These are phyloP conservation scores for Notodonta ziczac DNA, from an alignment of 2,888 invertebrate species.

Conservation along the genomic window DNA sequence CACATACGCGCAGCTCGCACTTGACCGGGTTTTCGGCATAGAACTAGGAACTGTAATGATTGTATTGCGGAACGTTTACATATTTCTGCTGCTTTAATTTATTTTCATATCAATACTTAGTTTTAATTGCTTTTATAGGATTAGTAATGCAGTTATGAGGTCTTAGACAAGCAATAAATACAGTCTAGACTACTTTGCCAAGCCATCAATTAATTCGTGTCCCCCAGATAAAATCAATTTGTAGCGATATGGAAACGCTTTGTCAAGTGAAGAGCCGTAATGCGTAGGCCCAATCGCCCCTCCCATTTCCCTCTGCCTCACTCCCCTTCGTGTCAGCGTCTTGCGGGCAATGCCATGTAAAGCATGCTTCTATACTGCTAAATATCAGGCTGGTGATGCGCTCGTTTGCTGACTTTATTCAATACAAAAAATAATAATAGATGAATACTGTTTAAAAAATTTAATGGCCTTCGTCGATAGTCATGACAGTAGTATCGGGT, in stretches of 20 bases:
- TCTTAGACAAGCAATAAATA: constrained; percentile 11
- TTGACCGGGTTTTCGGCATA: background rate
- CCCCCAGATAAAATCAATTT: background rate
- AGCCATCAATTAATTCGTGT: constrained; percentile 6
- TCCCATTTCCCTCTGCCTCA: no score
- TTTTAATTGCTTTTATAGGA: no score
- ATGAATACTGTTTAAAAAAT: background rate
- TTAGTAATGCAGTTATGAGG: background rate
- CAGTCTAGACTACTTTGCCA: constrained; percentile 5
- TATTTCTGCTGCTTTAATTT: no score
- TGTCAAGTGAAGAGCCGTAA: no score
- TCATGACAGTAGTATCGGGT: constrained; percentile 36
- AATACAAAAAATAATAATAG: no score
- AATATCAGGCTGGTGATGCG: no score
- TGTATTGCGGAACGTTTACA: background rate
- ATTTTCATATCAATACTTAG: background rate
- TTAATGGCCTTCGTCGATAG: constrained; percentile 45
- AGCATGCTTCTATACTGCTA: no score
- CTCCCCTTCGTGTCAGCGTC: no score
- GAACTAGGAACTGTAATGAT: background rate
- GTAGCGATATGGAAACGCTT: no score
- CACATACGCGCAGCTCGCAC: background rate
- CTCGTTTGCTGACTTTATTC: no score
- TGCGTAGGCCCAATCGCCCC: no score
- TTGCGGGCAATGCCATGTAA: no score